A percentile compares a stretch with the other conserved stretches of the same genome.
These are phyloP conservation scores for Apodemia mormo DNA, from an alignment of 2,888 invertebrate genomes.

Conservation along the genomic window DNA sequence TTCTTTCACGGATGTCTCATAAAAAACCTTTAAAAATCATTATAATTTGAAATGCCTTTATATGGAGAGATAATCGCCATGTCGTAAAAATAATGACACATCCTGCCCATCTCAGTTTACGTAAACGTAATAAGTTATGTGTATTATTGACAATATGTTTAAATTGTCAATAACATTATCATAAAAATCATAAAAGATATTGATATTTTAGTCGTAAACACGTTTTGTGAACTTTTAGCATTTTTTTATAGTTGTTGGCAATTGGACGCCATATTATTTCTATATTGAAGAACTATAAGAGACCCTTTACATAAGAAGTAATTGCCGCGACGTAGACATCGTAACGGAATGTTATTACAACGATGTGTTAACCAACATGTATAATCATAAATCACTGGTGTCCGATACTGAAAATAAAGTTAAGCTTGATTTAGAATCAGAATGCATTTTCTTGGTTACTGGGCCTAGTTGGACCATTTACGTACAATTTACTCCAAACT, in stretches of 20 bases:
- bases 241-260: slow-evolving; percentile 15
- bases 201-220: slow-evolving; percentile 13
- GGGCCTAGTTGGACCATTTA: too few species aligned
- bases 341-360: neutral
- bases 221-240: slow-evolving; percentile 17
- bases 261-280: slow-evolving; percentile 1
- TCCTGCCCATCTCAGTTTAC: slow-evolving; percentile 10
- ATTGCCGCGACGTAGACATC: neutral
- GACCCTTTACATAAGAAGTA: slow-evolving; percentile 1
- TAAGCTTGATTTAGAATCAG: too few species aligned
- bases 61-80: slow-evolving; percentile 3
- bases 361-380: too few species aligned
- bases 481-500: too few species aligned
- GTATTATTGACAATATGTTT: slow-evolving; percentile 16
- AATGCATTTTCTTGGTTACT: too few species aligned
- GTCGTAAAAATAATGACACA: slow-evolving; percentile 13
- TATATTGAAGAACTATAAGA: neutral
- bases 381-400: too few species aligned
- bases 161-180: slow-evolving; percentile 17
- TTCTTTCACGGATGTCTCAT: neutral
- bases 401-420: too few species aligned
- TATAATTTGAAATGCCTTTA: slow-evolving; percentile 15
- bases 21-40: slow-evolving; percentile 9
- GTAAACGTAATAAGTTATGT: slow-evolving; percentile 15
- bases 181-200: slow-evolving; percentile 14